These are phyloP conservation scores for Pachypeltis micranthus DNA, from an alignment of 1,140 invertebrate species.

Conservation along the genomic window DNA sequence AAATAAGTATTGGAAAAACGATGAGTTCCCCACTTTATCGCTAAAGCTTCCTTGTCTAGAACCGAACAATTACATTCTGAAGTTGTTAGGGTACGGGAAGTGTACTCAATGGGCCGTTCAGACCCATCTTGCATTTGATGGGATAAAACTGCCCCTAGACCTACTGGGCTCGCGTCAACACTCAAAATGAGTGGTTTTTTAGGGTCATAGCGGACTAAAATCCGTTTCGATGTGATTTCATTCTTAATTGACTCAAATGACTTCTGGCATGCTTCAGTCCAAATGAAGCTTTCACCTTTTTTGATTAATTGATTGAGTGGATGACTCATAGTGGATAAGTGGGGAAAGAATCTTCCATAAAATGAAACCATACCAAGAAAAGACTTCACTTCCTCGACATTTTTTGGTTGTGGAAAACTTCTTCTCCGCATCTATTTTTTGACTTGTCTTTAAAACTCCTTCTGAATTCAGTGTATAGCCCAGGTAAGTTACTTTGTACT, in stretches of 20 bases:
- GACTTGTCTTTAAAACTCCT: not conserved
- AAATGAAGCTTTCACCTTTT: slow-evolving; percentile 13
- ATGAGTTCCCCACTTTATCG: not conserved
- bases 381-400: slow-evolving; percentile 16
- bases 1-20: slow-evolving; percentile 27
- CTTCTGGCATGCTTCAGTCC: slow-evolving; percentile 18
- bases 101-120: not conserved
- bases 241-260: slow-evolving; percentile 18
- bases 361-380: slow-evolving; percentile 27
- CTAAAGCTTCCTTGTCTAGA: slow-evolving; percentile 39
- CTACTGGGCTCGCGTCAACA: slow-evolving; percentile 26
- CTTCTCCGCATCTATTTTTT: too few species aligned
- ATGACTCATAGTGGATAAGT: slow-evolving; percentile 6
- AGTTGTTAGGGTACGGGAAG: slow-evolving; percentile 30
- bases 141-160: slow-evolving; percentile 27
- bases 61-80: slow-evolving; percentile 36
- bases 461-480: slow-evolving; percentile 11
- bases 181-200: slow-evolving; percentile 21
- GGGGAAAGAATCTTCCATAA: slow-evolving; percentile 16
- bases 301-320: slow-evolving; percentile 14
- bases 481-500: slow-evolving; percentile 3
- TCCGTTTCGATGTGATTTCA: slow-evolving; percentile 14
- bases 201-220: slow-evolving; percentile 25
- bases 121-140: slow-evolving; percentile 22
- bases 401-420: slow-evolving; percentile 24